A percentile compares a stretch with the other conserved stretches of the same genome.
Conservation (phyloP, 2,888 invertebrate genomes). For the Cylloceria caligata region DNA sequence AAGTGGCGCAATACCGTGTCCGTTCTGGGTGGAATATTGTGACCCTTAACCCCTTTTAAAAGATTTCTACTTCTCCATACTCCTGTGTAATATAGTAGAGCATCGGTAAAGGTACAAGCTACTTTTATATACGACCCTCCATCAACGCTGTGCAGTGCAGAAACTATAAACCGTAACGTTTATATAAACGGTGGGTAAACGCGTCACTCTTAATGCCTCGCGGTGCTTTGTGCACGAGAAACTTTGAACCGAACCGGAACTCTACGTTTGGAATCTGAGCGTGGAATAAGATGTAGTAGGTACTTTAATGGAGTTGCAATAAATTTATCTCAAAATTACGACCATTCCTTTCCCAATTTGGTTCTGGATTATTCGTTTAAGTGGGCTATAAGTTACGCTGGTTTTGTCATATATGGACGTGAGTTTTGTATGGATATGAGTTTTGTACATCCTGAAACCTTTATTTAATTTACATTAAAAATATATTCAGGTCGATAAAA, state of each 20-base stretch:
- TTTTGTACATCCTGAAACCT: neutral
- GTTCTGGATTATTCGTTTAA: neutral
- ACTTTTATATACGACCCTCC: neutral
- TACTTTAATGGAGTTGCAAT: neutral
- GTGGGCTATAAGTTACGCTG: neutral
- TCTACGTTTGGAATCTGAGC: neutral
- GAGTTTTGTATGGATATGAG: neutral
- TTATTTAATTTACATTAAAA: neutral
- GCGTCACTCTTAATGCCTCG: conserved; percentile 28
- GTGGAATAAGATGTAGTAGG: conserved; percentile 6
- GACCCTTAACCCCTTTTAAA: neutral
- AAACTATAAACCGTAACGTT: conserved; percentile 47
- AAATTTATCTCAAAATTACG: conserved; percentile 8
- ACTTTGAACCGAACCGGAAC: neutral
- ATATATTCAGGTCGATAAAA: neutral
- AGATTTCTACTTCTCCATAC: conserved; percentile 11
- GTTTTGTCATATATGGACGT: neutral
- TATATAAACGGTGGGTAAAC: conserved; percentile 42
- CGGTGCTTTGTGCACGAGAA: neutral
- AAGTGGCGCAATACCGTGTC: conserved; percentile 62
- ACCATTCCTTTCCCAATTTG: neutral
- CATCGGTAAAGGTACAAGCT: neutral
- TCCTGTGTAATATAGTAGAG: neutral
- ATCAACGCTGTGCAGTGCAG: conserved; percentile 8
- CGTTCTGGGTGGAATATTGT: conserved; percentile 66